These are phyloP conservation scores for Philereme transversata DNA, from an alignment of 2,888 invertebrate genomes.

Conservation along the genomic window DNA sequence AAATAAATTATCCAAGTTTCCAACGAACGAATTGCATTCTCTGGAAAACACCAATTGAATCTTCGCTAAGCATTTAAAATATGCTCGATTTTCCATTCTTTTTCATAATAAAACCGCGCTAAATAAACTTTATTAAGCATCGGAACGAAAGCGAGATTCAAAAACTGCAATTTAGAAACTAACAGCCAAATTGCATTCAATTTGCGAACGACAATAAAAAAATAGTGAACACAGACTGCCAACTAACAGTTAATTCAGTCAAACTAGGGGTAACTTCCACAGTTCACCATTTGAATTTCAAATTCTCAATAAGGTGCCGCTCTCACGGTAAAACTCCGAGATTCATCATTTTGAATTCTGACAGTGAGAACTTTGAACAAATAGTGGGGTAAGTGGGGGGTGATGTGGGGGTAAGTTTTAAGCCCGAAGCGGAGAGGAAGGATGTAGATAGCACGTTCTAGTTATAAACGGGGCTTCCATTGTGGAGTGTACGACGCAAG, in stretches of 20 bases:
- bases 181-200: slow-evolving; percentile 20
- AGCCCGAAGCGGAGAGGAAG: slow-evolving; percentile 33
- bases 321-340: slow-evolving; percentile 42
- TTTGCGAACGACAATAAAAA: slow-evolving; percentile 21
- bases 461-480: slow-evolving; percentile 25
- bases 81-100: background rate
- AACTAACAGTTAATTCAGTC: slow-evolving; percentile 29
- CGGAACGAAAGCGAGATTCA: background rate
- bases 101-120: background rate
- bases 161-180: slow-evolving; percentile 16
- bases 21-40: background rate
- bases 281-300: slow-evolving; percentile 59
- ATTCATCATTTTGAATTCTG: slow-evolving; percentile 48
- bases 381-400: slow-evolving; percentile 32
- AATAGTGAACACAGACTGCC: slow-evolving; percentile 16
- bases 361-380: slow-evolving; percentile 42
- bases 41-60: background rate
- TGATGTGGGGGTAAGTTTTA: slow-evolving; percentile 36
- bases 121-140: slow-evolving; percentile 10
- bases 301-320: slow-evolving; percentile 57
- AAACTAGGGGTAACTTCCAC: slow-evolving; percentile 37
- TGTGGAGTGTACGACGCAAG: slow-evolving; percentile 15
- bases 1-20: no score
- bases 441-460: slow-evolving; percentile 32
- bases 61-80: background rate